These are phyloP conservation scores for Drosophila hydei DNA, from an alignment of 1,140 invertebrate genomes.

Conservation along the genomic window DNA sequence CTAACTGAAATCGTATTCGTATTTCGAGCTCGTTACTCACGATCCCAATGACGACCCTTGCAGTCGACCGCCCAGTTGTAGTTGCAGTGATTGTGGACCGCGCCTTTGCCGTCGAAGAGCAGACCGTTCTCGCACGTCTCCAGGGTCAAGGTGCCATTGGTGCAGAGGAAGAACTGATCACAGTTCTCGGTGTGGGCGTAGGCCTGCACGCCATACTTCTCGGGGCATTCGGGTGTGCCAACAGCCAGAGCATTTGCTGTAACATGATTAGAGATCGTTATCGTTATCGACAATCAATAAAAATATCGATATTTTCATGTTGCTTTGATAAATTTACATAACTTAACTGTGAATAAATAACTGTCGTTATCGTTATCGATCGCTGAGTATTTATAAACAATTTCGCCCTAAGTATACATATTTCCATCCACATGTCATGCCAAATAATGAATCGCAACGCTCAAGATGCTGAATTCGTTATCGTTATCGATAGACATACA, in stretches of 20 bases:
- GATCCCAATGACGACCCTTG: conserved; percentile 91
- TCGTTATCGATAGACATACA: too few relatives aligned
- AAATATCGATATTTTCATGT: conserved; percentile 25
- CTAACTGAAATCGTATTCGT: too few relatives aligned
- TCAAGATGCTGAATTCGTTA: too few relatives aligned
- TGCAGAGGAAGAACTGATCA: conserved; percentile 94
- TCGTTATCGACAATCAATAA: conserved; percentile 11
- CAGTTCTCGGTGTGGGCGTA: conserved; percentile 94
- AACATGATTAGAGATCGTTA: conserved; percentile 16
- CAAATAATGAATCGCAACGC: too few relatives aligned
- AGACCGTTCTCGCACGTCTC: conserved; percentile 96
- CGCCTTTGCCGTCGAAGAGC: conserved; percentile 94
- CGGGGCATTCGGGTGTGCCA: conserved; percentile 86
- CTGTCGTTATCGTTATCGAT: not conserved
- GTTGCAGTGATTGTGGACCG: conserved; percentile 95
- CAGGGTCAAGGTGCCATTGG: conserved; percentile 94
- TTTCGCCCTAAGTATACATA: too few relatives aligned
- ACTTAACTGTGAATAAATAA: too few relatives aligned
- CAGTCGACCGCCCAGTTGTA: conserved; percentile 97
- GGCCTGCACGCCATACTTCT: conserved; percentile 89
- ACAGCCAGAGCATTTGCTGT: conserved; percentile 70
- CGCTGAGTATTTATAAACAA: too few relatives aligned
- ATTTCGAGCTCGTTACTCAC: conserved; percentile 85
- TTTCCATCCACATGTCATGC: too few relatives aligned
- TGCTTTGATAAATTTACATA: too few relatives aligned